Evolutionary conservation across 2,797 vertebrate genomes (phyloP).

Genomic region (Xenentodon cancila): DNA sequence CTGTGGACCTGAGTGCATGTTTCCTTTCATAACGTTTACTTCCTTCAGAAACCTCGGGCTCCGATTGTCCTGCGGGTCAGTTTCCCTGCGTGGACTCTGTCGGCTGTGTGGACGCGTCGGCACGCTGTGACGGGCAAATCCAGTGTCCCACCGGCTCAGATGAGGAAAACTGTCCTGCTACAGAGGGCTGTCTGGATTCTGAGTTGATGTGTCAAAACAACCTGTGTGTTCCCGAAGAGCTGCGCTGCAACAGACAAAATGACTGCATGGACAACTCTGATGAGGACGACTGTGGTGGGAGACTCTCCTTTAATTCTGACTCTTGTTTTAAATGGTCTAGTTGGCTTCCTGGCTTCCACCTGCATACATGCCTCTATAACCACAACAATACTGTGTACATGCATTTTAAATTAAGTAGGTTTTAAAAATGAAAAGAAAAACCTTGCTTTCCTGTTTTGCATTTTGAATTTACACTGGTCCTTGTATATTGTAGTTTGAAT

Average conservation of each 20-base stretch:
- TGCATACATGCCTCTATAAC: too few species aligned
- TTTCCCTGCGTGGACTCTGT: slow-evolving; percentile 80
- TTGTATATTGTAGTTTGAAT: background rate
- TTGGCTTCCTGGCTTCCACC: too few species aligned
- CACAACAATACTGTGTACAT: too few species aligned
- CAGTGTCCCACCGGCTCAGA: slow-evolving; percentile 87
- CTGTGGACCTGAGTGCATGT: too few species aligned
- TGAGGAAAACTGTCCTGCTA: slow-evolving; percentile 77
- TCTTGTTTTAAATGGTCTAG: too few species aligned
- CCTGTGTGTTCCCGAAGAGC: slow-evolving; percentile 81
- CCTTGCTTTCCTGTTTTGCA: background rate
- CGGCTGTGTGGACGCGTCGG: slow-evolving; percentile 78
- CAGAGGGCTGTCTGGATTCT: slow-evolving; percentile 75
- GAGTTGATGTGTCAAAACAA: slow-evolving; percentile 89
- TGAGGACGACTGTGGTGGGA: slow-evolving; percentile 83
- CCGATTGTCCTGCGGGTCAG: slow-evolving; percentile 77
- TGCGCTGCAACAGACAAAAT: slow-evolving; percentile 83
- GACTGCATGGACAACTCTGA: slow-evolving; percentile 90
- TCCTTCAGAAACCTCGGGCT: slow-evolving; percentile 11
- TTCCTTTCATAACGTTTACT: background rate
- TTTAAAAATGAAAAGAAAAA: background rate
- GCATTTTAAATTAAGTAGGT: too few species aligned
- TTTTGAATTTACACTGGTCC: background rate
- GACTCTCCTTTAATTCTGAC: background rate
- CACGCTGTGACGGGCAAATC: slow-evolving; percentile 79